Base-by-base conservation (phyloP, 2,797 vertebrate species). In the Mareca penelope region DNA sequence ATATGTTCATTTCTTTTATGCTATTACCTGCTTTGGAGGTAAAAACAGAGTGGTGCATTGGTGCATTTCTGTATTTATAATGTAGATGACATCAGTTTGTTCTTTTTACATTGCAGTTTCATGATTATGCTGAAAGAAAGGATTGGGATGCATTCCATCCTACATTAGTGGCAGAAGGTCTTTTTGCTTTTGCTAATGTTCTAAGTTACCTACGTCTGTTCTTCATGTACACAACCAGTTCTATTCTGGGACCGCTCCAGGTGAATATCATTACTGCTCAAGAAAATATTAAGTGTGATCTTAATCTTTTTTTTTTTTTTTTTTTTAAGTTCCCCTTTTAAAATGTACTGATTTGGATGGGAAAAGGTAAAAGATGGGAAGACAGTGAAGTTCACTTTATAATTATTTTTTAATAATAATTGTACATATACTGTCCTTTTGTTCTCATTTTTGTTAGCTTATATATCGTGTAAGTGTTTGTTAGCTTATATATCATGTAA, bases 201-300 rank as follows among this genome's bases (percentile, higher is more conserved):
- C 98, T 99, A n/a, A 99, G 99, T 97, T 99, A 99, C 79, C 98
- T 99, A 67, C 98, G 99, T 28, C 99, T 99, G 70, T 99, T 99
- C 98, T 99, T 99, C 96, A 99, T 99, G 99, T 99, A 99, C 97
- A 99, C 99, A 88, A 99, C 99, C 94, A 99, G 99, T 98, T 99
- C 99, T 89, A 98, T 99, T 96, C 97, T 99, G 95, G 99, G 99
- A 42, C 99, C 99, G 1, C 98, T 99, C 46, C 99, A 99, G 99
- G 99, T 99, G 95, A 97, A 40, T 92, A 77, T 57, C n/a, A 15
- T 79, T 85, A 50, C 57, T 85, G 69, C 40, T 69, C 91, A 63
- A 90, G 61, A 90, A 53, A 79, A 72, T 56, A 14, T 9, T 76
- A 79, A 64, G 60, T 75, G 71, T 82, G 65, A 55, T 90, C 60